These are phyloP conservation scores for Arvicanthis niloticus DNA, from an alignment of 2,113 vertebrate species.

Conservation along the genomic window DNA sequence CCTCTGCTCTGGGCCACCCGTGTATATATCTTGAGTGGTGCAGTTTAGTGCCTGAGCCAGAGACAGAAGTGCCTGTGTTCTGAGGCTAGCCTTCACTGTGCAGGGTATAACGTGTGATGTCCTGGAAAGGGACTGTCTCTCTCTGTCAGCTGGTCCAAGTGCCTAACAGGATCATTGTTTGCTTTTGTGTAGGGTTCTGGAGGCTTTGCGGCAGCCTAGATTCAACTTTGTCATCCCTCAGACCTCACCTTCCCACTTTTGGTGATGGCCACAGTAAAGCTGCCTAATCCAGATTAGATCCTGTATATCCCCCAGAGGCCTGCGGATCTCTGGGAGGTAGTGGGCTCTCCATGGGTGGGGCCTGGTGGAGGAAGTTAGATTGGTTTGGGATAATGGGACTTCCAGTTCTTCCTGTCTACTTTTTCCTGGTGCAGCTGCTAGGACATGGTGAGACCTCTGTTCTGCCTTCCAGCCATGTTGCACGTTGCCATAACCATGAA, in stretches of 20 bases:
- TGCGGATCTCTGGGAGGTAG: neutral
- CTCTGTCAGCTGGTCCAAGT: neutral
- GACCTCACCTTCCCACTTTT: neutral
- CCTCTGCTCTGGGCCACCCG: neutral
- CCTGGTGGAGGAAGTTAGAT: neutral
- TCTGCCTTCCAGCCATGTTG: neutral
- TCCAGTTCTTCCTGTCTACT: too few relatives aligned
- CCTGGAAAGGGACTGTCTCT: neutral
- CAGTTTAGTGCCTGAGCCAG: neutral
- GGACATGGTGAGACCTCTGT: neutral
- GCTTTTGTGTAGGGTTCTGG: neutral
- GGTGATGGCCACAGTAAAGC: neutral
- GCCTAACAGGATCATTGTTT: neutral
- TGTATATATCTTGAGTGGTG: neutral
- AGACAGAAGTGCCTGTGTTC: neutral
- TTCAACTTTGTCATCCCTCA: neutral
- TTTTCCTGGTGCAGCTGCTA: neutral
- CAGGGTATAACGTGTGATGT: neutral
- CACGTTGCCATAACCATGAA: neutral
- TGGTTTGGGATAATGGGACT: too few relatives aligned
- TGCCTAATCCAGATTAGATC: neutral
- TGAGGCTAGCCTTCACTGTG: neutral
- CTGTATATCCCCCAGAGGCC: neutral
- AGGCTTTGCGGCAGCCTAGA: neutral
- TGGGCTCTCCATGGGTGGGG: neutral